Evolutionary conservation across 2,888 invertebrate species (phyloP).

Genomic region (Ariolimax columbianus): DNA sequence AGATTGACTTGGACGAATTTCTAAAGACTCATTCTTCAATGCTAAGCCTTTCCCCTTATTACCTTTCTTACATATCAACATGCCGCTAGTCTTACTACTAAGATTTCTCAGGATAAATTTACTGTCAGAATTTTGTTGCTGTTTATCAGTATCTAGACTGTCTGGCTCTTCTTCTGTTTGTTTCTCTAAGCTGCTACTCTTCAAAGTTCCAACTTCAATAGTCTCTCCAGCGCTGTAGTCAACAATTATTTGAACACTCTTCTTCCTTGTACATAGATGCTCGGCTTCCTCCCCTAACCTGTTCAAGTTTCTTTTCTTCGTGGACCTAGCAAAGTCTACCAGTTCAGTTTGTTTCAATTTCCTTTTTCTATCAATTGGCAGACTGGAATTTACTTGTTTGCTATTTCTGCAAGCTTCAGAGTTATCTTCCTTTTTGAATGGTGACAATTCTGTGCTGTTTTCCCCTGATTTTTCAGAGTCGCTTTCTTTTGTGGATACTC

Average conservation of each 20-base stretch:
- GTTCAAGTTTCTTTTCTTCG: conserved; percentile 1
- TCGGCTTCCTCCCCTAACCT: too few relatives aligned
- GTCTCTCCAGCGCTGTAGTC: conserved; percentile 8
- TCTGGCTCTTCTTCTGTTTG: not conserved
- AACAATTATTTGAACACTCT: conserved; percentile 26
- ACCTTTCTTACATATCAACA: not conserved
- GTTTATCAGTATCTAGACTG: not conserved
- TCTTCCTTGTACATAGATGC: not conserved
- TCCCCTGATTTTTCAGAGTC: not conserved
- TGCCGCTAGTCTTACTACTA: too few relatives aligned
- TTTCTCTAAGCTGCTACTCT: not conserved
- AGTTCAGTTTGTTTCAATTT: not conserved
- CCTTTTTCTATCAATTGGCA: not conserved
- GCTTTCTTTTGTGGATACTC: not conserved
- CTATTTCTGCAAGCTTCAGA: not conserved
- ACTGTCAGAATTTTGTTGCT: not conserved
- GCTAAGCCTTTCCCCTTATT: not conserved
- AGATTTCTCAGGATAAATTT: not conserved
- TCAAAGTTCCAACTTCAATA: not conserved
- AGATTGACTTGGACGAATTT: not conserved
- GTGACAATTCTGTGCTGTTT: not conserved
- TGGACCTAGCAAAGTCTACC: not conserved
- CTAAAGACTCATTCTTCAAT: not conserved
- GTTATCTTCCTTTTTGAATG: not conserved
- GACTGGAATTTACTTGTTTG: not conserved